A percentile compares a stretch with the other conserved stretches of the same genome.
phyloP scores from a whole-genome alignment of 2,797 vertebrate genomes.

The Tiaroga cobitis region DNA sequence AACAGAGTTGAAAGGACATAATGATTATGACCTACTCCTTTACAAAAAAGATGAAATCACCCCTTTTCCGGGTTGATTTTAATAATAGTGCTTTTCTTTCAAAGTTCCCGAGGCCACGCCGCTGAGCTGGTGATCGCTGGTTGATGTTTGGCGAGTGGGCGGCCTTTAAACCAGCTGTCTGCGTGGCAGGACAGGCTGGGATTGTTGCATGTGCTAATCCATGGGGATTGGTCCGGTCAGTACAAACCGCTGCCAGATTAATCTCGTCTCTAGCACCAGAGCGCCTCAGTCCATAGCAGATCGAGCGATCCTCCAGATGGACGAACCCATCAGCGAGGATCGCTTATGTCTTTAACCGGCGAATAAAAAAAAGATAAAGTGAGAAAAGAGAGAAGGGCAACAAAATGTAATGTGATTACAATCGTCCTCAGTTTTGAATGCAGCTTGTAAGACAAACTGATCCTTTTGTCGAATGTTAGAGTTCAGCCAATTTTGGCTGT shows the following conservation, averaged over 20 bases:
- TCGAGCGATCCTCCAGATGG: constrained; percentile 64
- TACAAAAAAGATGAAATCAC: not conserved
- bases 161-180: constrained; percentile 72
- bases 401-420: constrained; percentile 27
- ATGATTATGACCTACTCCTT: not conserved
- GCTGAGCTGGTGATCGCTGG: constrained; percentile 21
- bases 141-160: constrained; percentile 61
- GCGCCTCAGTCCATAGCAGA: constrained; percentile 47
- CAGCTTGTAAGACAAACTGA: not conserved
- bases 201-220: constrained; percentile 76
- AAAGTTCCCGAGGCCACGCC: not conserved
- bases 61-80: not conserved
- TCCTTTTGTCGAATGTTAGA: constrained; percentile 3
- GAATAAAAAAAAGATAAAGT: constrained; percentile 11
- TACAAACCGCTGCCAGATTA: constrained; percentile 76
- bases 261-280: constrained; percentile 70
- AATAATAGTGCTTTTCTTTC: not conserved
- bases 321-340: constrained; percentile 60
- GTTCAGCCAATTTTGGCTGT: not conserved
- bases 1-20: not conserved
- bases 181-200: constrained; percentile 63
- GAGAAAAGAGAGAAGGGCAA: constrained; percentile 11
- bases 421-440: not conserved
- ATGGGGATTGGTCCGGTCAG: constrained; percentile 65
- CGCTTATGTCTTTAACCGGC: constrained; percentile 59